phyloP scores from a whole-genome alignment of 2,888 invertebrate genomes.

The Minunthozetes semirufus region DNA sequence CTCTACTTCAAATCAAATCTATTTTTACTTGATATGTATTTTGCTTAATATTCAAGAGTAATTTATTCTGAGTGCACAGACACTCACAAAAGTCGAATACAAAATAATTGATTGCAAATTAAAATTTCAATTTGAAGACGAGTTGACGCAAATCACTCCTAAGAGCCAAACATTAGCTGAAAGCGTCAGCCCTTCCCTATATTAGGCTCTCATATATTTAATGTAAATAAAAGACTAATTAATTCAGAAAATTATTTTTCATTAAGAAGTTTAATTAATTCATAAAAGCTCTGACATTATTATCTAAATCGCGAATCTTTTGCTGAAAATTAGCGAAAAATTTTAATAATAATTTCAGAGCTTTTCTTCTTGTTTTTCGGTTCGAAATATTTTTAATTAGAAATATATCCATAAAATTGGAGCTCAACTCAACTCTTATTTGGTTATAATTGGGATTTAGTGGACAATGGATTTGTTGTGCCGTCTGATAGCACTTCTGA shows the following conservation, averaged over 20 bases:
- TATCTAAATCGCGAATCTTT: background rate
- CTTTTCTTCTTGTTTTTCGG: background rate
- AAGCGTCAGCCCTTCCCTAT: background rate
- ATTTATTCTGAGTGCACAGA: background rate
- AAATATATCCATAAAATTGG: background rate
- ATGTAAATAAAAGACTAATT: background rate
- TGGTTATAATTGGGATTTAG: slow-evolving; percentile 23
- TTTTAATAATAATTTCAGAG: slow-evolving; percentile 2
- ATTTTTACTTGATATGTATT: background rate
- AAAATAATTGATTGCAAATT: background rate
- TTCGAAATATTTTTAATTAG: background rate
- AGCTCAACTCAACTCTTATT: background rate
- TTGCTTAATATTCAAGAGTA: background rate
- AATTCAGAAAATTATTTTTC: slow-evolving; percentile 12
- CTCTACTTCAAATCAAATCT: background rate
- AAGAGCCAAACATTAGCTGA: background rate
- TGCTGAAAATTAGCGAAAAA: background rate
- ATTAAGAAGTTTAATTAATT: slow-evolving; percentile 6
- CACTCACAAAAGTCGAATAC: background rate
- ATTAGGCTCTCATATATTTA: background rate
- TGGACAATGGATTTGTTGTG: background rate
- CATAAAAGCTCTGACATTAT: background rate
- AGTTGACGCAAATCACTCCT: background rate
- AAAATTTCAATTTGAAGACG: background rate
- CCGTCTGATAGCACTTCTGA: slow-evolving; percentile 3